Conservation (phyloP, 2,888 invertebrate species). For the Eristalinus aeneus region DNA sequence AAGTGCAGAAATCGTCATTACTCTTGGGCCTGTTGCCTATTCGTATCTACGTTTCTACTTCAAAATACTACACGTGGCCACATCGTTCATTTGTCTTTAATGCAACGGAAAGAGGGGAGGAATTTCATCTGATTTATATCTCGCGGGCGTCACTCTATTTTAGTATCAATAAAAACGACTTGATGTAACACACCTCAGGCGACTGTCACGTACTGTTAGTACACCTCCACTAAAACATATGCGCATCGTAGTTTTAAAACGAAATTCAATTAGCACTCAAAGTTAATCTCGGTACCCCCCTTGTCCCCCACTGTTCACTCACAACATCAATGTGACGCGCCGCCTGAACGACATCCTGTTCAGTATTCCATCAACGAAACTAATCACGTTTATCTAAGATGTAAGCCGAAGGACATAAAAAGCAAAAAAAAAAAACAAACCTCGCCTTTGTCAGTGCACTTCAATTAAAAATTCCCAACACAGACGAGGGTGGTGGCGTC, state of each 20-base stretch:
- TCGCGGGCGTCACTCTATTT: background rate
- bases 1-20: too few relatives aligned
- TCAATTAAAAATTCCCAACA: conserved; percentile 63
- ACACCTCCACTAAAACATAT: background rate
- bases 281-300: background rate
- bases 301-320: background rate
- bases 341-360: conserved; percentile 53
- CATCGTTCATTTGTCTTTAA: background rate
- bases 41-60: too few relatives aligned
- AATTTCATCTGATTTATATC: background rate
- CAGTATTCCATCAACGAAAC: conserved; percentile 45
- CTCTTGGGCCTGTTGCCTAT: too few relatives aligned
- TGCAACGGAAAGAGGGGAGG: background rate
- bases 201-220: background rate
- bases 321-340: conserved; percentile 3
- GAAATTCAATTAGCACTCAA: background rate
- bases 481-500: conserved; percentile 21
- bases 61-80: background rate
- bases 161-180: background rate
- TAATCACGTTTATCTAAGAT: conserved; percentile 51
- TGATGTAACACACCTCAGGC: background rate
- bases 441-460: conserved; percentile 47
- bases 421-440: conserved; percentile 3
- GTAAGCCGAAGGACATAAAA: background rate
- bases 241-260: background rate